Percentiles rank a stretch among this genome's conserved stretches.
Evolutionary conservation across 1,140 invertebrate species (phyloP).

Genomic region (Liolophura sinensis): DNA sequence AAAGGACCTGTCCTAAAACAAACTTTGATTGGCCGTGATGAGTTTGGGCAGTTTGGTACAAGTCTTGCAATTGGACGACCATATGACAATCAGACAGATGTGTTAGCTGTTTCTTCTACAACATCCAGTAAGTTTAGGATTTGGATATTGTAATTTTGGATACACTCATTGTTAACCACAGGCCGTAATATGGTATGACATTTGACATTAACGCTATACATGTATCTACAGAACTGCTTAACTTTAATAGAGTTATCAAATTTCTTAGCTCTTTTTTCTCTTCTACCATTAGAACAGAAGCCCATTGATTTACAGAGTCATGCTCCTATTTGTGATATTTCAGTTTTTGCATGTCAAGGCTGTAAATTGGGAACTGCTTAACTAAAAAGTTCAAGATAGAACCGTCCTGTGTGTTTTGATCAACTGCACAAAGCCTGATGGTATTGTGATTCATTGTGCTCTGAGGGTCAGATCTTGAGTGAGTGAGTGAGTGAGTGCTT

Average conservation of each 20-base stretch:
- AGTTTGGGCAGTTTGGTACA: slow-evolving; percentile 28
- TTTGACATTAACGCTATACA: background rate
- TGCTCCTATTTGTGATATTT: background rate
- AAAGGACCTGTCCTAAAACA: background rate
- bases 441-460: too few species aligned
- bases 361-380: too few species aligned
- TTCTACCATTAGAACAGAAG: background rate
- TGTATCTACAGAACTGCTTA: background rate
- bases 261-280: slow-evolving; percentile 1
- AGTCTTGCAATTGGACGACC: slow-evolving; percentile 30
- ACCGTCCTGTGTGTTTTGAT: too few species aligned
- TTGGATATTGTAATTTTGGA: background rate
- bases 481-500: too few species aligned
- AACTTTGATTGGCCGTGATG: slow-evolving; percentile 12
- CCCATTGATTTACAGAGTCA: background rate
- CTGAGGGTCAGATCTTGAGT: too few species aligned
- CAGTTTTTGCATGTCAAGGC: too few species aligned
- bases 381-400: too few species aligned
- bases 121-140: slow-evolving; percentile 13
- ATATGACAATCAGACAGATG: slow-evolving; percentile 15
- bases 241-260: slow-evolving; percentile 5
- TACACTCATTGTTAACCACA: background rate
- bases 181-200: slow-evolving; percentile 5
- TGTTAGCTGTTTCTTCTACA: slow-evolving; percentile 22
- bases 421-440: too few species aligned